phyloP scores from a whole-genome alignment of 23 tunicate species.

The Styela plicata region DNA sequence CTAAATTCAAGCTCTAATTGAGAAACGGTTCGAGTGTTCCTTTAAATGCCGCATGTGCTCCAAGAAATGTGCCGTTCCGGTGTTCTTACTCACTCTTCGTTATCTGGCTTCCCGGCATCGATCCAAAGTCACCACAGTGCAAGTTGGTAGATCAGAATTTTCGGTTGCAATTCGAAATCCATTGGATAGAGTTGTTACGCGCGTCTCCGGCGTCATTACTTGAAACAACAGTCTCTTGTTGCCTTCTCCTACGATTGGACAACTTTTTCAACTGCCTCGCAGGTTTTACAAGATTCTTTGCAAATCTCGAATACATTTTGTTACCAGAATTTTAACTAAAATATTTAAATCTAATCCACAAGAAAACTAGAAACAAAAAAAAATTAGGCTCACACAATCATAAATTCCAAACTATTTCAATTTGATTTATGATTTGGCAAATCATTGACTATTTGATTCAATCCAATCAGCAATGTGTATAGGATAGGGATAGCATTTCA shows the following conservation, averaged over 20 bases:
- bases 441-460: too few species aligned
- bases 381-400: too few species aligned
- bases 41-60: slow-evolving; percentile 98
- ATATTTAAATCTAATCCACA: not conserved
- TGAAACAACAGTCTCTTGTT: slow-evolving; percentile 56
- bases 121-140: slow-evolving; percentile 98
- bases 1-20: slow-evolving; percentile 79
- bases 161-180: slow-evolving; percentile 96
- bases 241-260: slow-evolving; percentile 38
- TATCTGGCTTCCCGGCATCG: slow-evolving; percentile 93
- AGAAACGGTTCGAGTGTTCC: slow-evolving; percentile 73
- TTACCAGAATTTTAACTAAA: not conserved
- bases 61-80: slow-evolving; percentile 96
- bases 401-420: too few species aligned
- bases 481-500: too few species aligned
- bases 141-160: slow-evolving; percentile 85
- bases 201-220: slow-evolving; percentile 86
- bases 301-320: slow-evolving; percentile 17
- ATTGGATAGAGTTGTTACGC: slow-evolving; percentile 84
- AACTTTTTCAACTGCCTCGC: slow-evolving; percentile 4
- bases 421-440: too few species aligned
- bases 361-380: too few species aligned
- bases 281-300: not conserved
- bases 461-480: too few species aligned
- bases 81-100: slow-evolving; percentile 71